Evolutionary conservation across 30 jellyfish, hydroid and myxozoan species (phyloP).

Genomic region (Pseudorhiza aurosa): DNA sequence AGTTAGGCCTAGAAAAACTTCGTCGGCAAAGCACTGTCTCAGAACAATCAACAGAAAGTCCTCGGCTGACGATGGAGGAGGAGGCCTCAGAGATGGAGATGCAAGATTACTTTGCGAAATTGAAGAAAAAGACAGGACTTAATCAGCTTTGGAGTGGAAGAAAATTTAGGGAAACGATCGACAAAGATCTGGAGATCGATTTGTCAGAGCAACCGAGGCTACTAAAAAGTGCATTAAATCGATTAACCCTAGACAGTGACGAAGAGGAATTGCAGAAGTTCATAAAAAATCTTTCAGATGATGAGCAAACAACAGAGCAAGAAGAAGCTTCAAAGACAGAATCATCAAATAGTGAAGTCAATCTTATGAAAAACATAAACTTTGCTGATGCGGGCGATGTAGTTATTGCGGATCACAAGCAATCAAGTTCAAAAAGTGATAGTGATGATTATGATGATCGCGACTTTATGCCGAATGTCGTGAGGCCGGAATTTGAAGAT

Average conservation of each 20-base stretch:
- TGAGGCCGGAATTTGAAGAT: conserved; percentile 34
- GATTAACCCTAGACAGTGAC: conserved; percentile 77
- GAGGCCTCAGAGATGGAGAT: conserved; percentile 34
- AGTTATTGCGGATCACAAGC: background rate
- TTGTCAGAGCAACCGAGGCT: conserved; percentile 62
- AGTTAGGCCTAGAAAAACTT: conserved; percentile 70
- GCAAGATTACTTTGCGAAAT: conserved; percentile 54
- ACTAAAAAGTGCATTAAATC: conserved; percentile 27
- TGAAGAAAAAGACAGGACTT: conserved; percentile 83
- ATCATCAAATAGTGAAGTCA: conserved; percentile 48
- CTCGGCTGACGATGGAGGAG: conserved; percentile 47
- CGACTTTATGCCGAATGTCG: conserved; percentile 73
- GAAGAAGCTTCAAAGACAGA: conserved; percentile 11
- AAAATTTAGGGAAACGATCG: conserved; percentile 70
- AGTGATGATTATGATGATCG: conserved; percentile 29
- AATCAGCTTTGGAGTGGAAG: conserved; percentile 89
- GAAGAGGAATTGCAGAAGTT: conserved; percentile 80
- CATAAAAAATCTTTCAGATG: conserved; percentile 54
- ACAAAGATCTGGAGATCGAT: conserved; percentile 86
- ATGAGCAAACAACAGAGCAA: conserved; percentile 24
- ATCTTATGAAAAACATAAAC: conserved; percentile 74
- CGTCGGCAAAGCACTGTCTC: conserved; percentile 60
- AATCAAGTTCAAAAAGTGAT: conserved; percentile 33
- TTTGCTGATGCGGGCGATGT: conserved; percentile 65
- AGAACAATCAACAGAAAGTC: conserved; percentile 15